These are phyloP conservation scores for Tortricodes alternella DNA, from an alignment of 2,888 invertebrate genomes.

Conservation along the genomic window DNA sequence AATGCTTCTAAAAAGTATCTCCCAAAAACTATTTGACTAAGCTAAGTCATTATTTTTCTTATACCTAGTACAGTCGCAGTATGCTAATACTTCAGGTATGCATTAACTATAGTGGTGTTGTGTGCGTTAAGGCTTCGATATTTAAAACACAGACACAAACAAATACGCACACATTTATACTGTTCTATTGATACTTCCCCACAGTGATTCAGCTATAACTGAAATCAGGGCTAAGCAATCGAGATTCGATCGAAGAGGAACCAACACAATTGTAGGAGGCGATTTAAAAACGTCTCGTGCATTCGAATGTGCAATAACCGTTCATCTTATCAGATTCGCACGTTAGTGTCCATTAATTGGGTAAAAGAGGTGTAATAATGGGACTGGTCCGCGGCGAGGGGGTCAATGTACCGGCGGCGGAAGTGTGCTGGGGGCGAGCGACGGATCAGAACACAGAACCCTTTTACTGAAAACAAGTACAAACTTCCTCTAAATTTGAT, in stretches of 20 bases:
- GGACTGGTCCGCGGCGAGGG: conserved; percentile 32
- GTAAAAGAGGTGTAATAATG: conserved; percentile 46
- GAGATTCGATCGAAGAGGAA: neutral
- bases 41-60: too few relatives aligned
- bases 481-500: conserved; percentile 23
- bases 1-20: too few relatives aligned
- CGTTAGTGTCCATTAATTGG: conserved; percentile 45
- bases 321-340: conserved; percentile 30
- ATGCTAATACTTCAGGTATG: too few relatives aligned
- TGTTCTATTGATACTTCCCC: too few relatives aligned
- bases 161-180: too few relatives aligned
- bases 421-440: conserved; percentile 40
- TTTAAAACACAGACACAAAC: too few relatives aligned
- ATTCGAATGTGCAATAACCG: conserved; percentile 24
- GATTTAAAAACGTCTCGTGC: conserved; percentile 11
- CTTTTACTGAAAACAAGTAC: conserved; percentile 28
- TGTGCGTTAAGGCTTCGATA: too few relatives aligned
- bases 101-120: too few relatives aligned
- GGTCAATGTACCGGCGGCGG: conserved; percentile 47
- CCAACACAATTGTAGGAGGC: conserved; percentile 1
- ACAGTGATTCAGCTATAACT: too few relatives aligned
- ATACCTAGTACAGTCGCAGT: too few relatives aligned
- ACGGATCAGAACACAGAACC: conserved; percentile 30
- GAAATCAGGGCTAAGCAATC: conserved; percentile 1
- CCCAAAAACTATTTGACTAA: too few relatives aligned